These are phyloP conservation scores for Rynchops niger DNA, from an alignment of 2,113 vertebrate genomes.

Conservation along the genomic window DNA sequence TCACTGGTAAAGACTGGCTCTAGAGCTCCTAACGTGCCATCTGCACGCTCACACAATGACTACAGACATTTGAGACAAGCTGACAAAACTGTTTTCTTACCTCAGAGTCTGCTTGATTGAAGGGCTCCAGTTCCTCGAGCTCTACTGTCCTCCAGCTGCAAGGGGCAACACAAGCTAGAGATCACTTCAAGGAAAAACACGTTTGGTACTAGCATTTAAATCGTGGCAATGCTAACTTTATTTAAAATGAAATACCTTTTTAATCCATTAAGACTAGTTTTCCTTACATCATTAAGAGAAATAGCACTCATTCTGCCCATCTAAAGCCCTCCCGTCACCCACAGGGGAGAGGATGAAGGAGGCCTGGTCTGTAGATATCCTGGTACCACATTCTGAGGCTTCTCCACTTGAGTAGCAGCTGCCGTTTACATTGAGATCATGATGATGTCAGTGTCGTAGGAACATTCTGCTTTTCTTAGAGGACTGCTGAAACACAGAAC, in stretches of 20 bases:
- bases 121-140: not conserved
- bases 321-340: too few relatives aligned
- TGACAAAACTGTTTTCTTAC: not conserved
- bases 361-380: constrained; percentile 18
- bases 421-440: constrained; percentile 70
- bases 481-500: not conserved
- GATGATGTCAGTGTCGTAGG: constrained; percentile 69
- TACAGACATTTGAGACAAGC: not conserved
- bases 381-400: constrained; percentile 68
- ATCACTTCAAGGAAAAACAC: not conserved
- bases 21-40: not conserved
- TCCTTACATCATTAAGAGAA: not conserved
- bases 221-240: not conserved
- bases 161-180: not conserved
- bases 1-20: not conserved
- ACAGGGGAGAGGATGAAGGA: too few relatives aligned
- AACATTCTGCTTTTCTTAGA: constrained; percentile 59
- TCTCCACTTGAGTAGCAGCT: constrained; percentile 60
- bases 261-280: not conserved
- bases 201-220: not conserved
- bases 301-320: not conserved
- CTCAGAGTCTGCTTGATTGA: not conserved
- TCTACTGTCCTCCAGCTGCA: constrained; percentile 34
- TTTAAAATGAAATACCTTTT: not conserved
- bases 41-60: not conserved